Evolutionary conservation across 2,113 vertebrate species (phyloP).

Genomic region (Mesocricetus auratus): DNA sequence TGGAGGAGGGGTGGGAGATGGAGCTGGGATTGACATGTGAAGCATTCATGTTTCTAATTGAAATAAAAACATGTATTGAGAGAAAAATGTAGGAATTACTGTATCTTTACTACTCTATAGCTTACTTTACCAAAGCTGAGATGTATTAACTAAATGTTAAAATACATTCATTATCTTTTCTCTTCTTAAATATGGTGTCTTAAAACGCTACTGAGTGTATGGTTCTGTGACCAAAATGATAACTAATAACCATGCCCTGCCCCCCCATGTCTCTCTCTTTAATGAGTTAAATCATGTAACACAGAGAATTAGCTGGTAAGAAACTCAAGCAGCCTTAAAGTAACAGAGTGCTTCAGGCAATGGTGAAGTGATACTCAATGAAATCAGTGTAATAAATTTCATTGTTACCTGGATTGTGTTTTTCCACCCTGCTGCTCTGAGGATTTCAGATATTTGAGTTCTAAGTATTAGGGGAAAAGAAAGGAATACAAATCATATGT

Average conservation of each 20-base stretch:
- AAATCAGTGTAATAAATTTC: conserved; percentile 34
- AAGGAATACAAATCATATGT: conserved; percentile 14
- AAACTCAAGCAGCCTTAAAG: conserved; percentile 69
- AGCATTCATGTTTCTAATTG: too few species aligned
- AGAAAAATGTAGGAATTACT: conserved; percentile 68
- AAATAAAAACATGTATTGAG: too few species aligned
- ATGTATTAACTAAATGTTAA: too few species aligned
- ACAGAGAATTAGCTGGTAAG: conserved; percentile 67
- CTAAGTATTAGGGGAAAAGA: conserved; percentile 27
- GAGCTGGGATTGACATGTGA: too few species aligned
- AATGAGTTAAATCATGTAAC: conserved; percentile 51
- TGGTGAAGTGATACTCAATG: conserved; percentile 59
- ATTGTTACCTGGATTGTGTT: conserved; percentile 65
- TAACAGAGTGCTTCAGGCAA: conserved; percentile 59
- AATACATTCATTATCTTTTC: too few species aligned
- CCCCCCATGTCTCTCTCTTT: not conserved
- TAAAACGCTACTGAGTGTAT: conserved; percentile 53
- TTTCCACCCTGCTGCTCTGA: conserved; percentile 4
- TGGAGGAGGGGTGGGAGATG: too few species aligned
- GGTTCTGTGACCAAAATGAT: conserved; percentile 64
- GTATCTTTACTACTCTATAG: not conserved
- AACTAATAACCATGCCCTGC: conserved; percentile 54
- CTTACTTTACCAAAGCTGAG: not conserved
- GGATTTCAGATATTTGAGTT: conserved; percentile 59
- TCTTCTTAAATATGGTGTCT: not conserved